Evolutionary conservation across 2,888 invertebrate species (phyloP), one percentile per base, ranked within the genome.

Genomic region (Lordiphosa andalusiaca): DNA sequence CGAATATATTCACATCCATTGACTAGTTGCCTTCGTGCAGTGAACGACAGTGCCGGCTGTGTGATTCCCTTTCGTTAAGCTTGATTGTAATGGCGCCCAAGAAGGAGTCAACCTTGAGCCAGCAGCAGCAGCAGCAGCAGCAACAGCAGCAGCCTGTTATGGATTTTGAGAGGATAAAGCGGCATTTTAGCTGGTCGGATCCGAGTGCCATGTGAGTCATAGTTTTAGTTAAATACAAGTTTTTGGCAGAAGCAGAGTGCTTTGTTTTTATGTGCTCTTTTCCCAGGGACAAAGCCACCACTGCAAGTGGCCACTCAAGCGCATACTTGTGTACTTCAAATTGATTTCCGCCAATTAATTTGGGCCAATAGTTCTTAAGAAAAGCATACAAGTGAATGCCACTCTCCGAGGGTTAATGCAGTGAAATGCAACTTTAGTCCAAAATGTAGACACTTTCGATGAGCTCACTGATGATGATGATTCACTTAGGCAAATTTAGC

Each of bases 181-280:
- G 86, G 19, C 88, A 88, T 60, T 88, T 88, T 63, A 88, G 88
- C 67, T 88, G 88, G 88, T 88, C 88, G 48, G 87, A 87, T 71
- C 74, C 88, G 57, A 86, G 82, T 82, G 84, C 87, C 72, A 87
- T 86, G 88, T 88, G 85, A 88, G 88, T 88, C 71, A 68, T 33
- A 33, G 37, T 6, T 25, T 2, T 30, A 10, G 30, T 9, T 3
- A 4, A 9, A 30, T 40, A 41, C 25, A 54, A 21, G 21, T 49
- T 62, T 64, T 53, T 52, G 36, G 38, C 49, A 30, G 30, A 30
- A 30, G 30, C 30, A 40, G 55, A 65, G 53, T 59, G 52, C 19
- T 48, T 56, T 36, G 33, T 7, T 48, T 56, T 25, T 7, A 7
- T 7, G 53, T 39, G 39, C 54, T 42, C 54, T 42, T 42, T 40